Base-by-base conservation (phyloP, 2,888 invertebrate genomes). In the Amiota mariae region DNA sequence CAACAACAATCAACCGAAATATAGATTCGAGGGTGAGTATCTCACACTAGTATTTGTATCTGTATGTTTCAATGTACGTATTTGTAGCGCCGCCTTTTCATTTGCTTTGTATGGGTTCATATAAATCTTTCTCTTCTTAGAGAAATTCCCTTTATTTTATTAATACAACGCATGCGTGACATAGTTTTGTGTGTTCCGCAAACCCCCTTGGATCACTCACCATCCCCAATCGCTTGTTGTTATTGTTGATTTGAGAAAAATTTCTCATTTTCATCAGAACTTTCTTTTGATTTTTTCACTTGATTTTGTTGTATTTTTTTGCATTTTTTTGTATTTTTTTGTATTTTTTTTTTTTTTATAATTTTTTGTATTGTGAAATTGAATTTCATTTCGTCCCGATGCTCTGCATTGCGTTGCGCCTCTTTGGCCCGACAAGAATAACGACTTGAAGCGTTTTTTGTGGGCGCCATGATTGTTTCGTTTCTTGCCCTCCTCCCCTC, bases 231-330 rank as follows among this genome's bases (percentile, higher is more conserved):
- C 36, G 15, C 66, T 66, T 15, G n/a, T 66, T 15, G n/a, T 46
- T 36, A 24, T 51, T 67, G 13, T 54, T 70, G 70, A 70, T 70
- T 63, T 78, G 87, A 88, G 88, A 88, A 86, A 87, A 83, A 88
- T 87, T 85, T 87, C 85, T 87, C 83, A 83, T 85, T 86, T 87
- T 84, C 81, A 80, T 79, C 81, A 79, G 80, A 83, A 78, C 76
- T 84, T 85, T 82, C 82, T 81, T 81, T 76, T 76, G 79, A 80
- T 79, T 77, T 81, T 79, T 36, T 36, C 36, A 36, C 36, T 36
- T 36, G 36, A 6, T 36, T 2, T 36, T 36, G 2, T 36, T 36
- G n/a, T n/a, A n/a, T 36, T 36, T 36, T 36, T 36, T 59, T 20
- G 0, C 10, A 59, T 1, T 59, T 59, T 59, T 36, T 36, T 77